A percentile compares a stretch with the other conserved stretches of the same genome.
Conservation (phyloP, 1,140 invertebrate species). For the Drosophila sechellia region DNA sequence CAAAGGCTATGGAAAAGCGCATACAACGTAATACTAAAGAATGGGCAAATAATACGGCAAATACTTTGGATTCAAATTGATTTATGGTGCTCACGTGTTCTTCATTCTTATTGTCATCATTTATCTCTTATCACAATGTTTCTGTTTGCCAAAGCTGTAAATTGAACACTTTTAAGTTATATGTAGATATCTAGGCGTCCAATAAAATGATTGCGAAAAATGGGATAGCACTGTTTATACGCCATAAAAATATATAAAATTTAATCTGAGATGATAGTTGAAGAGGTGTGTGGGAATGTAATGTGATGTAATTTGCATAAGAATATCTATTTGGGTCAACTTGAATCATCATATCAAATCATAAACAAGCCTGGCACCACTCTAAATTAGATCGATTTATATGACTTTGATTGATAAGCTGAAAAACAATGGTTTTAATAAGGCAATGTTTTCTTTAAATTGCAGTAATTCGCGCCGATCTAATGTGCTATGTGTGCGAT, state of each 20-base stretch:
- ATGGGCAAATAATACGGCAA: slow-evolving; percentile 67
- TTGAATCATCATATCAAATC: slow-evolving; percentile 2
- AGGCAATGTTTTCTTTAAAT: too few species aligned
- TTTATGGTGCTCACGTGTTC: slow-evolving; percentile 66
- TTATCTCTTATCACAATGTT: slow-evolving; percentile 57
- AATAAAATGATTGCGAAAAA: neutral
- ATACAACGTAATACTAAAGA: slow-evolving; percentile 65
- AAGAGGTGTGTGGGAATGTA: too few species aligned
- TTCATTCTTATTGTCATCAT: slow-evolving; percentile 43
- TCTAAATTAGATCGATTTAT: neutral
- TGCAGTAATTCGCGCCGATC: slow-evolving; percentile 57
- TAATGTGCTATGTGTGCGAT: slow-evolving; percentile 81
- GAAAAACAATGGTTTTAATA: too few species aligned
- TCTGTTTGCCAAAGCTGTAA: slow-evolving; percentile 65
- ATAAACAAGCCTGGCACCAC: neutral
- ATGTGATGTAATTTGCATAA: too few species aligned
- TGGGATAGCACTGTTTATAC: neutral
- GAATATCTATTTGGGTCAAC: neutral
- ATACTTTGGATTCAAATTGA: slow-evolving; percentile 52
- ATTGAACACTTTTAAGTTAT: slow-evolving; percentile 61
- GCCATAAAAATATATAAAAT: too few species aligned
- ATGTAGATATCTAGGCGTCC: slow-evolving; percentile 12
- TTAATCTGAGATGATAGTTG: too few species aligned
- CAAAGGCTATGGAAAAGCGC: slow-evolving; percentile 13
- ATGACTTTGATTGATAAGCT: too few species aligned